Percentiles rank a stretch among this genome's conserved stretches.
Evolutionary conservation across 2,113 vertebrate genomes (phyloP).

Genomic region (Pituophis catenifer): DNA sequence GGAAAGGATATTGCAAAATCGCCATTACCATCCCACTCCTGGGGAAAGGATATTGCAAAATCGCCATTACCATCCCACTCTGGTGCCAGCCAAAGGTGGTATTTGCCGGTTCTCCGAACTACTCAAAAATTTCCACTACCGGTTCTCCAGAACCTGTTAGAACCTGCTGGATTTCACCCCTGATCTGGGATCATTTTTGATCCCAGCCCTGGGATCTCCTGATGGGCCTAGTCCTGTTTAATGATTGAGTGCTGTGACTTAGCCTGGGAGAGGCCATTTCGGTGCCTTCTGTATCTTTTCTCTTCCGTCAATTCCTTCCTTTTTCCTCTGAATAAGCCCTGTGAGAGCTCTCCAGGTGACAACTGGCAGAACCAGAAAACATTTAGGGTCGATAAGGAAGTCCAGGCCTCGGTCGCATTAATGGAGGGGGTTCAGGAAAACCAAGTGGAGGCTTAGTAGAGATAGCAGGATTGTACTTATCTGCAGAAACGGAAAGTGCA

Average conservation of each 20-base stretch:
- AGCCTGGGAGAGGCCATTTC: not conserved
- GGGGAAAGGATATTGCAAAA: no score
- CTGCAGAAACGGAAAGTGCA: constrained; percentile 32
- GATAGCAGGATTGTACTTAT: constrained; percentile 19
- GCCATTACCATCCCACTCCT: no score
- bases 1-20: no score
- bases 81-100: no score
- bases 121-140: no score
- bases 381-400: constrained; percentile 51
- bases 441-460: constrained; percentile 47
- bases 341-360: constrained; percentile 43
- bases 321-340: not conserved
- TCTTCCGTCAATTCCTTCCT: not conserved
- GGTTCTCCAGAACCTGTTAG: no score
- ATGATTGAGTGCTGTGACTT: not conserved
- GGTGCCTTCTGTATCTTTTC: not conserved
- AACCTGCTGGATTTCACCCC: no score
- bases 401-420: constrained; percentile 49
- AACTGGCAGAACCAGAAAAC: constrained; percentile 26
- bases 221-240: not conserved
- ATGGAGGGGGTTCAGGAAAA: constrained; percentile 43
- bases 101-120: no score
- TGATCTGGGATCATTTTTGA: not conserved
- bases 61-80: no score
- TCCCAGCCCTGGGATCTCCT: not conserved